Conservation (phyloP, 2,888 invertebrate species). For the Nineta flava region DNA sequence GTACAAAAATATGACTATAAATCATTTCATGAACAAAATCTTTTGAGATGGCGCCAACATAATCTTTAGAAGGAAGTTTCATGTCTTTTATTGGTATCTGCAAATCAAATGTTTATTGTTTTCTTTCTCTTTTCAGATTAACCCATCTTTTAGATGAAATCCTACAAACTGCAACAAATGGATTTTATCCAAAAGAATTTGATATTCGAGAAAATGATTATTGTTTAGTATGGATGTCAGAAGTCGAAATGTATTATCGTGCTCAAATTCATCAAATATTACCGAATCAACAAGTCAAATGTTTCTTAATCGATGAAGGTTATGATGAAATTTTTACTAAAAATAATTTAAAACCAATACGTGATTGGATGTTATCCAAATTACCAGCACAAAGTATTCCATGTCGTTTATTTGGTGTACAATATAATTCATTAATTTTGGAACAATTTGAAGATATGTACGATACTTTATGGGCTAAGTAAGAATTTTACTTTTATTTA, state of each 20-base stretch:
- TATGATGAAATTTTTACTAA: neutral
- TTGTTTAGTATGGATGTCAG: neutral
- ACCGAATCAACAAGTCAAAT: neutral
- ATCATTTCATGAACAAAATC: no score
- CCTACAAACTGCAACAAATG: neutral
- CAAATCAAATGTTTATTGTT: no score
- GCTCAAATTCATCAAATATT: neutral
- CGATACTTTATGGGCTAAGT: neutral
- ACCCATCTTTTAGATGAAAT: neutral
- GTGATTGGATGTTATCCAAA: neutral
- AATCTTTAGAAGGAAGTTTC: no score
- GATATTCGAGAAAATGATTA: neutral
- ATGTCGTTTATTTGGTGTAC: slow-evolving; percentile 3
- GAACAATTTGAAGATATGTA: slow-evolving; percentile 3
- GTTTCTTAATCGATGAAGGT: slow-evolving; percentile 5
- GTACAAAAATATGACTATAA: no score
- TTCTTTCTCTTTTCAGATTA: no score
- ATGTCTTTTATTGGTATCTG: no score
- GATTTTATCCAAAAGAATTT: neutral
- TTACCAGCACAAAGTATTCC: slow-evolving; percentile 1
- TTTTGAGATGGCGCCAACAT: no score
- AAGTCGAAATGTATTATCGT: neutral
- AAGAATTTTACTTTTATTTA: neutral
- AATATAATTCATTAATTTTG: neutral
- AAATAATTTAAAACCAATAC: neutral